A percentile compares a stretch with the other conserved stretches of the same genome.
Evolutionary conservation across 2,113 vertebrate species (phyloP).

Genomic region (Apistogramma diplotaenia): DNA sequence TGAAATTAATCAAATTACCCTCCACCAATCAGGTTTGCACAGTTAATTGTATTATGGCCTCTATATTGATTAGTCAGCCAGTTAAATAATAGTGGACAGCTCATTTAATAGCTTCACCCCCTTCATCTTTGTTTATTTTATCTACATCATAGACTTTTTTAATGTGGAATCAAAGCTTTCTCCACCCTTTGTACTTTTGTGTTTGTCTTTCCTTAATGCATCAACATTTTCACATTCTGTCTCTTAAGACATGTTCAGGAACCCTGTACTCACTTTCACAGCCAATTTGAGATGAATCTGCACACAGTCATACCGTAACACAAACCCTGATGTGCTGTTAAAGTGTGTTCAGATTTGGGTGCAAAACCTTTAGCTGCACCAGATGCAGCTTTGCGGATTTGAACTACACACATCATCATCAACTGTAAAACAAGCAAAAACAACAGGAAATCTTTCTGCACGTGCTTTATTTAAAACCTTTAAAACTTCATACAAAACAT

Average conservation of each 20-base stretch:
- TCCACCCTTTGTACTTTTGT: background rate
- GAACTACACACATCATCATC: background rate
- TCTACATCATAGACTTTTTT: background rate
- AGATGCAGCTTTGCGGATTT: background rate
- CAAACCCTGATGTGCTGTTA: background rate
- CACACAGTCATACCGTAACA: background rate
- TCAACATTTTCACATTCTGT: background rate
- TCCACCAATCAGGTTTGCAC: too few relatives aligned
- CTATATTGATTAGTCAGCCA: background rate
- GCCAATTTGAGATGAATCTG: background rate
- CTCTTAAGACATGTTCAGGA: background rate
- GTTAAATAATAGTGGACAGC: background rate
- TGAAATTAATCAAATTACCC: background rate
- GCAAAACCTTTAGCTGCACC: background rate
- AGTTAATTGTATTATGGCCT: background rate
- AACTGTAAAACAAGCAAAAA: background rate
- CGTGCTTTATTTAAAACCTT: slow-evolving; percentile 26
- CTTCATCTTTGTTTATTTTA: background rate
- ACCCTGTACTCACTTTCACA: background rate
- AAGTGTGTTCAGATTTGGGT: too few relatives aligned
- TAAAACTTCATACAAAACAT: background rate
- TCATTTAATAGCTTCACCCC: background rate
- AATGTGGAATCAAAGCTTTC: background rate
- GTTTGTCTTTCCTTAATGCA: background rate
- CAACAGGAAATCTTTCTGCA: background rate